phyloP scores from a whole-genome alignment of 2,113 vertebrate genomes.

The Hemibates koningsi region DNA sequence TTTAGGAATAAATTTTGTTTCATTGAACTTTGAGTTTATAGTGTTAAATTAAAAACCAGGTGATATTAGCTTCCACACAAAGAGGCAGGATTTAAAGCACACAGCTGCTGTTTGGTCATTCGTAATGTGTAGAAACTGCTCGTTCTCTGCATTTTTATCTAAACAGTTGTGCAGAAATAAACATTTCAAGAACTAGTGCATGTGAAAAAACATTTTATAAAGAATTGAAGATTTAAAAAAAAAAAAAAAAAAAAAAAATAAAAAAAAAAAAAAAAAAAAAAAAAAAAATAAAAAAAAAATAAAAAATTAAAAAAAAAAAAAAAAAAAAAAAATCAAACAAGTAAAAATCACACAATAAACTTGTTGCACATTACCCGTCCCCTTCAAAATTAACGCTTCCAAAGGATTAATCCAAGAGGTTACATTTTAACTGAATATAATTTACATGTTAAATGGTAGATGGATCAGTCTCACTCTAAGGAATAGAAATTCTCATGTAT shows the following conservation, averaged over 20 bases:
- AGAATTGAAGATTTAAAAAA: slow-evolving; percentile 43
- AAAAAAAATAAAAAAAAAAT: neutral
- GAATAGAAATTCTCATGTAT: neutral
- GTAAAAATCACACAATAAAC: slow-evolving; percentile 65
- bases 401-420: neutral
- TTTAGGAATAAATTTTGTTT: neutral
- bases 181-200: slow-evolving; percentile 60
- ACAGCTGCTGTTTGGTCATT: slow-evolving; percentile 40
- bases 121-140: slow-evolving; percentile 1
- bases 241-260: neutral
- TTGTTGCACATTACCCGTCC: slow-evolving; percentile 65
- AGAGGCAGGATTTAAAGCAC: neutral
- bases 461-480: slow-evolving; percentile 52
- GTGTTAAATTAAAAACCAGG: neutral
- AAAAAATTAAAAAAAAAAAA: neutral
- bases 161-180: slow-evolving; percentile 49
- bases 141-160: slow-evolving; percentile 34
- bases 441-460: neutral
- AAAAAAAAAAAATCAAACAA: neutral
- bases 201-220: slow-evolving; percentile 50
- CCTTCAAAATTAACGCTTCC: slow-evolving; percentile 75
- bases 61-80: slow-evolving; percentile 30
- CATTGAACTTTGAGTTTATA: neutral
- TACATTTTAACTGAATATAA: neutral
- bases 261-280: neutral